These are phyloP conservation scores for Cardiocondyla obscurior DNA, from an alignment of 1,140 invertebrate species.

Conservation along the genomic window DNA sequence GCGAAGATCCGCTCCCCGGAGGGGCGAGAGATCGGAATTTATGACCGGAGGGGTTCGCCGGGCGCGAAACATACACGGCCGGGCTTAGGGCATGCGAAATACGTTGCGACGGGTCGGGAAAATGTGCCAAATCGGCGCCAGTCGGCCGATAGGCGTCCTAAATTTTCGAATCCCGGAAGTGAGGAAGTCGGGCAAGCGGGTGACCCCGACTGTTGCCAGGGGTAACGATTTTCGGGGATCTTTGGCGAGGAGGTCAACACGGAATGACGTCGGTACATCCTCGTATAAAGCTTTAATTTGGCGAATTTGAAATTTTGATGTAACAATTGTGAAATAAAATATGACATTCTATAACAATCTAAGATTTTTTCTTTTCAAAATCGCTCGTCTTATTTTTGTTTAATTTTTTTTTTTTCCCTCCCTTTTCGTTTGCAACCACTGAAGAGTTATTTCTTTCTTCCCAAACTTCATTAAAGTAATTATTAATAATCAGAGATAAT, in stretches of 20 bases:
- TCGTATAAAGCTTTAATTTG: background rate
- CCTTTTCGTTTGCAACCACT: background rate
- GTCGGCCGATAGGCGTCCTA: slow-evolving; percentile 36
- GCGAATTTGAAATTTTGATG: background rate
- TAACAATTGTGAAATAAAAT: too few relatives aligned
- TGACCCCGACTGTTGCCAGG: background rate
- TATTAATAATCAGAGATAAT: background rate
- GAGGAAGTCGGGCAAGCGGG: background rate
- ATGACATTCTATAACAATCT: too few relatives aligned
- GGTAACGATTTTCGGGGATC: slow-evolving; percentile 35
- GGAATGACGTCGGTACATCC: background rate
- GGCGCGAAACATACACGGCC: slow-evolving; percentile 8
- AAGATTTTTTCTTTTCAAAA: background rate
- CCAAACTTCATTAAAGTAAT: background rate
- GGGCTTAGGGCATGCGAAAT: slow-evolving; percentile 49
- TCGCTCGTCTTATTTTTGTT: background rate
- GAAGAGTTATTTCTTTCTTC: background rate
- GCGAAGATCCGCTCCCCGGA: slow-evolving; percentile 33
- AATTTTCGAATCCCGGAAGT: slow-evolving; percentile 44
- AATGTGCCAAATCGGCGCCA: slow-evolving; percentile 54
- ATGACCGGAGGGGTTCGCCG: slow-evolving; percentile 43
- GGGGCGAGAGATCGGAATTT: slow-evolving; percentile 58
- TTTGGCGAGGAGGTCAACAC: slow-evolving; percentile 5
- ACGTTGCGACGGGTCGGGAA: slow-evolving; percentile 61
- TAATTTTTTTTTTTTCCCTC: background rate